Base-by-base conservation (phyloP, 1,140 invertebrate species). In the Drosophila equinoxialis region DNA sequence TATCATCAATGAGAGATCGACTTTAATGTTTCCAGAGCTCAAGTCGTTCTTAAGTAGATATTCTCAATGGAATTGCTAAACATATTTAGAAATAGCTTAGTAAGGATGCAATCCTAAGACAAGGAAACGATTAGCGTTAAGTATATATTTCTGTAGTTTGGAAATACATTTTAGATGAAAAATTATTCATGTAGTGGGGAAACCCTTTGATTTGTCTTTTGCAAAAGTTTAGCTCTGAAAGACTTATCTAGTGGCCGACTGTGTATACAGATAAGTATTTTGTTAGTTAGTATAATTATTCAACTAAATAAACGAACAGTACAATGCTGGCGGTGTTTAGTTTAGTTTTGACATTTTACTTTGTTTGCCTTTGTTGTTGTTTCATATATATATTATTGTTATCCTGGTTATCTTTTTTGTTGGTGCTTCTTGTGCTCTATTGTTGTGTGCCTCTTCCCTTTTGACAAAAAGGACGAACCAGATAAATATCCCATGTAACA, bases 271-370 rank as follows among this genome's bases (percentile, higher is more conserved):
- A 45, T 48, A 20, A 1, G 7, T 17, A 48, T 63, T 11, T 23
- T 64, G 41, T 64, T 66, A 62, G 23, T 62, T 62, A 62, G 17
- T 62, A 62, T 45, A 62, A 20, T 59, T 59, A 59, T 59, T 59
- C 20, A 37, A 42, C 17, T 51, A 51, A 23, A 39, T 65, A 65
- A 65, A 62, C 61, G 61, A 64, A 64, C 61, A 64, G 61, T 64
- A 64, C 55, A 75, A 63, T 67, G 63, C 69, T 77, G 75, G 75
- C 75, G 67, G 75, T 77, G 75, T 67, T 75, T 66, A 51, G 17
- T 17, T 17, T 51, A 51, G 45, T 51, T 51, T 51, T 51, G 17
- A 20, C 14, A 26, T 48, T 48, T 48, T 10, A 45, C 45, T 48
- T 48, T 20, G 17, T 48, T 48, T 20, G 45, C 17, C 20, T 51